Evolutionary conservation across 1,140 invertebrate species (phyloP).

Genomic region (Thaumatotibia leucotreta): DNA sequence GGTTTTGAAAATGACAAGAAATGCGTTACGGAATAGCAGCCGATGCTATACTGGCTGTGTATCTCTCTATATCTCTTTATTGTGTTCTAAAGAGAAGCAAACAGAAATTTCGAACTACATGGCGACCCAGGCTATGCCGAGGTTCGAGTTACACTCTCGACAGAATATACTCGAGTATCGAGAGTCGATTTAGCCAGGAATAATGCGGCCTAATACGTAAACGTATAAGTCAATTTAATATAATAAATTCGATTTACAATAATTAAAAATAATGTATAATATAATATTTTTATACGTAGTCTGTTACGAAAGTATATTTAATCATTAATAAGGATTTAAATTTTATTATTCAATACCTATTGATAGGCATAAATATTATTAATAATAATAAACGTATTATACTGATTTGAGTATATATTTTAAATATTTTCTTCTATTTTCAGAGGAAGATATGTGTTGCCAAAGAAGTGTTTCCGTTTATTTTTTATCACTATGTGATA

Average conservation of each 20-base stretch:
- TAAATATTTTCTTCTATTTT: conserved; percentile 32
- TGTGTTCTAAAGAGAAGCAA: too few species aligned
- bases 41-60: neutral
- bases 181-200: neutral
- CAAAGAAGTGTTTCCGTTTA: conserved; percentile 37
- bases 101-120: too few species aligned
- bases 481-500: conserved; percentile 65
- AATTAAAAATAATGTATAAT: conserved; percentile 3
- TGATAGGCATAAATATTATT: conserved; percentile 55
- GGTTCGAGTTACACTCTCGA: too few species aligned
- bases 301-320: conserved; percentile 20
- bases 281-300: neutral
- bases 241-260: conserved; percentile 14
- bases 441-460: conserved; percentile 58
- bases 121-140: too few species aligned
- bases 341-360: conserved; percentile 46
- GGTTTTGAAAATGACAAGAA: neutral
- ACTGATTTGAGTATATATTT: conserved; percentile 21
- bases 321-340: conserved; percentile 31
- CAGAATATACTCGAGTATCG: neutral
- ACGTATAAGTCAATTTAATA: neutral
- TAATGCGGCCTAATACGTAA: neutral
- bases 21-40: neutral
- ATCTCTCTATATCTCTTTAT: too few species aligned
- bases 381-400: conserved; percentile 11